Evolutionary conservation across 92 coral and sea anemone species (phyloP).

Genomic region (Chrysogorgia sp.): DNA sequence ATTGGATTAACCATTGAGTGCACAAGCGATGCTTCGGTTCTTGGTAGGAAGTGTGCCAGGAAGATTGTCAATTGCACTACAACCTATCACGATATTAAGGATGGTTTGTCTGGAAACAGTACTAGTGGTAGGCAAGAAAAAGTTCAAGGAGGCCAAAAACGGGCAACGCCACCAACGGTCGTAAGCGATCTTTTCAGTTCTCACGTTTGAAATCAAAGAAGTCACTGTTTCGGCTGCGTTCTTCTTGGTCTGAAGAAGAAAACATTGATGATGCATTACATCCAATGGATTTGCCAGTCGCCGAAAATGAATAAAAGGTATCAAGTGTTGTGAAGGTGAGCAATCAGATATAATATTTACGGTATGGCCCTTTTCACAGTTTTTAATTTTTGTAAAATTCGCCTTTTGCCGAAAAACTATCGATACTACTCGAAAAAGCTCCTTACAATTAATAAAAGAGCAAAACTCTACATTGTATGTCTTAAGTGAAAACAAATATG

Average conservation of each 20-base stretch:
- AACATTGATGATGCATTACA: constrained; percentile 24
- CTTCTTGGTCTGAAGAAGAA: constrained; percentile 27
- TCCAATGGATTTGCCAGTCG: constrained; percentile 9
- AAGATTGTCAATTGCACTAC: constrained; percentile 36
- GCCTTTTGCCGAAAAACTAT: not conserved
- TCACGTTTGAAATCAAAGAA: constrained; percentile 22
- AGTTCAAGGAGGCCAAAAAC: constrained; percentile 12
- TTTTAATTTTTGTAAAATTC: not conserved
- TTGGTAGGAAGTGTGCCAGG: constrained; percentile 46
- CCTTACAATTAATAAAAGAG: too few species aligned
- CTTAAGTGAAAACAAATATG: too few species aligned
- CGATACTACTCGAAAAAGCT: too few species aligned
- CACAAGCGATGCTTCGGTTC: not conserved
- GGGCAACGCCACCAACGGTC: not conserved
- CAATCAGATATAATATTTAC: not conserved
- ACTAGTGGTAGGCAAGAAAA: not conserved
- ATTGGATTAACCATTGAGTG: not conserved
- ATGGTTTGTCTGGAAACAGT: constrained; percentile 3
- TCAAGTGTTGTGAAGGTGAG: constrained; percentile 13
- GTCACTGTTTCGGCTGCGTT: constrained; percentile 37
- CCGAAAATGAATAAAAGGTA: constrained; percentile 18
- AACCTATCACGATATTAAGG: constrained; percentile 20
- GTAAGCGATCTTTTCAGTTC: not conserved
- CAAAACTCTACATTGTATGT: too few species aligned
- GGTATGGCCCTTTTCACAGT: constrained; percentile 2